Percentiles rank a stretch among this genome's conserved stretches.
Evolutionary conservation across 2,888 invertebrate species (phyloP).

Genomic region (Spilarctia lutea): DNA sequence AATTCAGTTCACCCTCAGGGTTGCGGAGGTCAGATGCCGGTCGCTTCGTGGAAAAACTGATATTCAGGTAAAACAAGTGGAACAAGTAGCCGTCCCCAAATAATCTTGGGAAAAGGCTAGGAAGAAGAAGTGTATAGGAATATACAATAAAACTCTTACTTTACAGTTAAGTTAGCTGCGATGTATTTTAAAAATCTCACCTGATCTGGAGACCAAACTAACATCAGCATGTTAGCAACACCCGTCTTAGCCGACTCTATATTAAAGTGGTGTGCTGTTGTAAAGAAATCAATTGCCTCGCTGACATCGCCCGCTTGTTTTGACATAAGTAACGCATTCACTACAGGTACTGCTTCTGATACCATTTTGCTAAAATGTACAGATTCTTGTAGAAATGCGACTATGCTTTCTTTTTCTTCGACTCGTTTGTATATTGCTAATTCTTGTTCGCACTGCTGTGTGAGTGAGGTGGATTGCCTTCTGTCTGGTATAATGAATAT

Average conservation of each 20-base stretch:
- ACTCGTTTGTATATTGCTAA: slow-evolving; percentile 83
- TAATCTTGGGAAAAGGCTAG: too few species aligned
- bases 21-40: too few species aligned
- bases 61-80: too few species aligned
- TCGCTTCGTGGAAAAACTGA: too few species aligned
- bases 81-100: too few species aligned
- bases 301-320: slow-evolving; percentile 92
- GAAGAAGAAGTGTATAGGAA: too few species aligned
- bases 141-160: not conserved
- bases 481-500: slow-evolving; percentile 76
- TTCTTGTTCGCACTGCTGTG: slow-evolving; percentile 79
- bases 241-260: slow-evolving; percentile 91
- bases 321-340: slow-evolving; percentile 91
- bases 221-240: slow-evolving; percentile 91
- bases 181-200: slow-evolving; percentile 60
- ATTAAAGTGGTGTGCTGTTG: slow-evolving; percentile 92
- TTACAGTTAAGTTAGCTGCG: not conserved
- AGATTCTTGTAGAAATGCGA: slow-evolving; percentile 90
- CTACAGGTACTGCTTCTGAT: slow-evolving; percentile 83
- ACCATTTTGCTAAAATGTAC: slow-evolving; percentile 83
- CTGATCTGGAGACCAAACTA: slow-evolving; percentile 94
- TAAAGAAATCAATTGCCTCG: slow-evolving; percentile 96
- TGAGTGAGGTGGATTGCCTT: slow-evolving; percentile 63
- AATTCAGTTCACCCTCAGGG: too few species aligned
- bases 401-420: slow-evolving; percentile 87